Evolutionary conservation across 2,888 invertebrate species (phyloP).

Genomic region (Xestia rhomboidea): DNA sequence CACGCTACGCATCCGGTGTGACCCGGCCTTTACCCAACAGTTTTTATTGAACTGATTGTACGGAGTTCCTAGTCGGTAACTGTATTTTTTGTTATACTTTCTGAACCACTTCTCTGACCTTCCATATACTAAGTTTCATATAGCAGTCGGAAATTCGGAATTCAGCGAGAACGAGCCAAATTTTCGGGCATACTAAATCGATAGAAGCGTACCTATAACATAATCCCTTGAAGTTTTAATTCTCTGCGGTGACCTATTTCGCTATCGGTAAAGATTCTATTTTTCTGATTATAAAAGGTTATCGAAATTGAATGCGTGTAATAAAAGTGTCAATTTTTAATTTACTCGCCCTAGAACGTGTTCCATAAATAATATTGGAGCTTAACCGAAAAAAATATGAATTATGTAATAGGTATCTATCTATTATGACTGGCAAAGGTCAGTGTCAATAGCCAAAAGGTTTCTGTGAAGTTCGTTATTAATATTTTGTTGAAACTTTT

Average conservation of each 20-base stretch:
- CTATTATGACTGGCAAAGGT: slow-evolving; percentile 7
- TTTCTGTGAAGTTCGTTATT: slow-evolving; percentile 3
- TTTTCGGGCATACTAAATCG: slow-evolving; percentile 1
- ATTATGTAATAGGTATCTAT: slow-evolving; percentile 7
- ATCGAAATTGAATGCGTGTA: not conserved
- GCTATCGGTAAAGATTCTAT: not conserved
- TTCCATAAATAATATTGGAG: slow-evolving; percentile 6
- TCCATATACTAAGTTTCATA: not conserved
- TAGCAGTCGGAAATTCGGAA: slow-evolving; percentile 7
- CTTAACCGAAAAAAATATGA: slow-evolving; percentile 9
- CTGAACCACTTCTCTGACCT: not conserved
- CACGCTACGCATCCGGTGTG: no score
- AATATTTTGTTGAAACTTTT: slow-evolving; percentile 1
- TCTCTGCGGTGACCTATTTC: slow-evolving; percentile 7
- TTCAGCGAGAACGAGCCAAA: not conserved
- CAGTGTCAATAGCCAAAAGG: not conserved
- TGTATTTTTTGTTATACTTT: not conserved
- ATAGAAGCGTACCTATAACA: not conserved
- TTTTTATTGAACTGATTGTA: slow-evolving; percentile 4
- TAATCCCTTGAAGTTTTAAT: slow-evolving; percentile 6
- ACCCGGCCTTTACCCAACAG: no score
- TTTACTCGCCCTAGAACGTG: not conserved
- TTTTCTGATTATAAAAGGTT: slow-evolving; percentile 29
- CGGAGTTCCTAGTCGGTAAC: not conserved
- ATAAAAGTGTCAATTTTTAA: slow-evolving; percentile 18